Evolutionary conservation across 2,888 invertebrate species (phyloP).

Genomic region (Acleris literana): DNA sequence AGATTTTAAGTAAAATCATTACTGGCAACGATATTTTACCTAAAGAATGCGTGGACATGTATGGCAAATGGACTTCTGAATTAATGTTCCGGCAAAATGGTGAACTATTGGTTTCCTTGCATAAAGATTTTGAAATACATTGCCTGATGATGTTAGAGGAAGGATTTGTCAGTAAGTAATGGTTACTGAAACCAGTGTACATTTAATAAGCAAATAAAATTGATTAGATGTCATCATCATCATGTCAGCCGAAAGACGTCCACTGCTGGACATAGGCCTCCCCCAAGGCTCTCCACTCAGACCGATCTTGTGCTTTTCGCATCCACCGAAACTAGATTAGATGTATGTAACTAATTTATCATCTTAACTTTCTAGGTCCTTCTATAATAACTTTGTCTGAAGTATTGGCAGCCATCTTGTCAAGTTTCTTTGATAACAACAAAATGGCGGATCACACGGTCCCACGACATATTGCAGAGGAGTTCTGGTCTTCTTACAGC

Average conservation of each 20-base stretch:
- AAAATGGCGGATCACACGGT: conserved; percentile 79
- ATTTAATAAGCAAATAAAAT: neutral
- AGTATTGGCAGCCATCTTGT: conserved; percentile 69
- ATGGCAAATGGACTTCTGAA: conserved; percentile 72
- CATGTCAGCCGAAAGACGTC: too few relatives aligned
- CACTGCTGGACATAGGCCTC: too few relatives aligned
- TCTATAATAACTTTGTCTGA: conserved; percentile 68
- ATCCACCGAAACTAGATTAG: too few relatives aligned
- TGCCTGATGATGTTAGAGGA: conserved; percentile 68
- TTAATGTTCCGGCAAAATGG: conserved; percentile 77
- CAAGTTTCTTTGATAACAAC: conserved; percentile 62
- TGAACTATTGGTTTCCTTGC: conserved; percentile 64
- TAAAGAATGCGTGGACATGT: conserved; percentile 60
- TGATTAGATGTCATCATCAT: too few relatives aligned
- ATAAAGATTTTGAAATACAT: conserved; percentile 68
- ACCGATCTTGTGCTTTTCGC: too few relatives aligned
- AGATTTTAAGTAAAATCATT: conserved; percentile 62
- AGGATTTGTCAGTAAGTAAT: conserved; percentile 67
- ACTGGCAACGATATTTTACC: conserved; percentile 67
- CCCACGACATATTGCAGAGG: conserved; percentile 65
- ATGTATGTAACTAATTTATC: conserved; percentile 14
- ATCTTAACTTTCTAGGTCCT: conserved; percentile 58
- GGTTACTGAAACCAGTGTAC: neutral
- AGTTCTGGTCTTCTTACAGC: conserved; percentile 65
- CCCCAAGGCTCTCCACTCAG: too few relatives aligned